Evolutionary conservation across 2,888 invertebrate species (phyloP), one percentile per base, ranked within the genome.

Genomic region (Heliconius ethilla): DNA sequence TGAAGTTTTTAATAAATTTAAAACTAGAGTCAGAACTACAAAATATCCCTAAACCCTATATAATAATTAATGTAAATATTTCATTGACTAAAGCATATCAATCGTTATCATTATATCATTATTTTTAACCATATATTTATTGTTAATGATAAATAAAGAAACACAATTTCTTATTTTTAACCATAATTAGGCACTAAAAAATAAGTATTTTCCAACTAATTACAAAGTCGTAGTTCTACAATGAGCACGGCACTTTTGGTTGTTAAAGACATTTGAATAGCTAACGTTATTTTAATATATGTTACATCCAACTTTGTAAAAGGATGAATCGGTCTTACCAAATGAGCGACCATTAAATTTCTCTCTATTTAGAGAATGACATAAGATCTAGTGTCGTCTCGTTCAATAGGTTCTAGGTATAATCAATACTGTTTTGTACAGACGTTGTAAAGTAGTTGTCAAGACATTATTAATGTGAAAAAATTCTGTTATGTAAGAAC

Each of bases 211-310:
- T 11, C 25, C 13, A 18, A 22, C 18, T 18, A 51, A 67, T 9
- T 40, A 40, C 15, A 67, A 67, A 67, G 40, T 67, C 25, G 4
- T 27, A 40, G 18, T 33, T 15, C 22, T 22, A 51, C n/a, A 67
- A 67, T 15, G 25, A 65, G 7, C 18, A 65, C 25, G 65, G 9
- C 40, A 67, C 40, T 37, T 15, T 67, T 40, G 40, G 37, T 13
- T 40, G 37, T n/a, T 67, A 67, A 37, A 37, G 65, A 65, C n/a
- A 11, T 37, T 67, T 67, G 22, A 22, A 72, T 37, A 33, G 33
- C 55, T 22, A 70, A 55, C 51, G 70, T 55, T n/a, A 29, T 51
- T 37, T 67, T 70, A 70, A 70, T 27, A 72, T 4, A 72, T 33
- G 55, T 59, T 59, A 59, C 33, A 59, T 59, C n/a, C 4, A 55